These are phyloP conservation scores for Drosophila nasuta DNA, from an alignment of 1,140 invertebrate genomes.

Conservation along the genomic window DNA sequence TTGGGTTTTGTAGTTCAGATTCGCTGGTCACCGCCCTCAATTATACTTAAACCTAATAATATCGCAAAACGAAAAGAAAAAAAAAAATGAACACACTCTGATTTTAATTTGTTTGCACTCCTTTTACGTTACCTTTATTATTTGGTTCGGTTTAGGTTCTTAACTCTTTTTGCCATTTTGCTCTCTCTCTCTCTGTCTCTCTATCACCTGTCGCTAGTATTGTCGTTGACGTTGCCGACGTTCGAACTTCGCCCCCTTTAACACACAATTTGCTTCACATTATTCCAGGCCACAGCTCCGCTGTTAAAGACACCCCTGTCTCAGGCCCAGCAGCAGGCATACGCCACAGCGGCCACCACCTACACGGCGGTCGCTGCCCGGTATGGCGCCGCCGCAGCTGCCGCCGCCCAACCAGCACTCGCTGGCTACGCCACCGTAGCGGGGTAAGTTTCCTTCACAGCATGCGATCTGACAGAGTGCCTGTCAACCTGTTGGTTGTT, in stretches of 20 bases:
- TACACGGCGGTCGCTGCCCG: conserved; percentile 93
- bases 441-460: conserved; percentile 77
- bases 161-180: conserved; percentile 60
- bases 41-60: conserved; percentile 1
- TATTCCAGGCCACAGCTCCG: conserved; percentile 88
- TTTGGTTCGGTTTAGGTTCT: conserved; percentile 48
- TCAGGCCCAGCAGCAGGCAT: conserved; percentile 88
- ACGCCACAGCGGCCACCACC: conserved; percentile 89
- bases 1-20: conserved; percentile 50
- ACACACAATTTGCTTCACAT: conserved; percentile 84
- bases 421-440: conserved; percentile 88
- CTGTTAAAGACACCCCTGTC: conserved; percentile 89
- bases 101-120: conserved; percentile 50
- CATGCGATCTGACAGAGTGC: background rate
- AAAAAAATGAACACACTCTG: conserved; percentile 24
- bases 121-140: conserved; percentile 54
- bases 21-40: conserved; percentile 27
- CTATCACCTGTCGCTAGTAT: conserved; percentile 47
- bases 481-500: background rate
- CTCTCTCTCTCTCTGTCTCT: conserved; percentile 66
- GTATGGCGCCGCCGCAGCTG: conserved; percentile 93
- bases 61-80: conserved; percentile 9
- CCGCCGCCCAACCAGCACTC: conserved; percentile 90
- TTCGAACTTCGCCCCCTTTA: conserved; percentile 52
- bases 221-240: conserved; percentile 39